Evolutionary conservation across 1,140 invertebrate genomes (phyloP), one percentile per base, ranked within the genome.

Genomic region (Araneus ventricosus): DNA sequence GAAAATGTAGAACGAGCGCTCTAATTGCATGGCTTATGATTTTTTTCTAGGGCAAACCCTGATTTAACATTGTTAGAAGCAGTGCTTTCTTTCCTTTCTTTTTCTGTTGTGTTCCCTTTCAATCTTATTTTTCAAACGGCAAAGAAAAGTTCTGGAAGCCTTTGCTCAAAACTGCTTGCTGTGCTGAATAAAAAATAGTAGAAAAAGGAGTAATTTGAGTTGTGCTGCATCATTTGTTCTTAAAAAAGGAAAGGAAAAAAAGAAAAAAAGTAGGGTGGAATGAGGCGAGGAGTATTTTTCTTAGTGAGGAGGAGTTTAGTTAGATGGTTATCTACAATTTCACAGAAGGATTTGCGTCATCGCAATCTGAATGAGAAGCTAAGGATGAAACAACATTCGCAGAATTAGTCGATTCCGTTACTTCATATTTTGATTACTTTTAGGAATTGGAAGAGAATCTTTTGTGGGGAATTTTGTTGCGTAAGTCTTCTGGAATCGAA

Each of bases 21-120:
- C 82, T 84, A 84, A 84, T 84, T 84, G 82, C 39, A 52, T 84
- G n/a, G 41, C 39, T 84, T 84, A 84, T 84, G 80, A 84, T 84
- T 84, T 84, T 30, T 52, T 75, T 34, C 70, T 4, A 4, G 4
- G 4, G 70, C 30, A 37, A 75, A 75, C 30, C 20, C 30, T 75
- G 70, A 75, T 75, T 75, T 75, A 75, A 75, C 70, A 75, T 34
- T 75, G 70, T 75, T 37, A 75, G 34, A 75, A 34, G 10, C 1
- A 14, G 10, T 30, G 7, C 67, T 37, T 75, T 75, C 30, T 75
- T 75, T 75, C 22, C 20, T 63, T 59, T 10, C 14, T 59, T 59
- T 24, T 59, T 59, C 57, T 20, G 8, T 70, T 34, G 0, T 75
- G 10, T 37, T 37, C 34, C 17, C 17, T 34, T 75, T 75, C 20